Evolutionary conservation across 1,140 invertebrate species (phyloP), one percentile per base, ranked within the genome.

Genomic region (Eueides isabella): DNA sequence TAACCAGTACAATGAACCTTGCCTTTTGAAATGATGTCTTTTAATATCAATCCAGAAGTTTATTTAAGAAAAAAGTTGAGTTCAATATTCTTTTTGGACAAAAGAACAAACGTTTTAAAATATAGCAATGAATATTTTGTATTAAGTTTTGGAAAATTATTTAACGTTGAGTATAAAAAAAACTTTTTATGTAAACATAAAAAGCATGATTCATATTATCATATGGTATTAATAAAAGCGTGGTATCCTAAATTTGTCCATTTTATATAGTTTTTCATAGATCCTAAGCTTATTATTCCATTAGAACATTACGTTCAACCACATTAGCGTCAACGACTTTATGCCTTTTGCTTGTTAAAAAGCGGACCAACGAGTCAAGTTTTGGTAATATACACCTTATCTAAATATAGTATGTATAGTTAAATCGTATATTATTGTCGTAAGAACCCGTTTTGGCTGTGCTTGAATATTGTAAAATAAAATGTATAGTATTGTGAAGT

Each of bases 311-410:
- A 65, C 31, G 67, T 77, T 74, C 63, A 74, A 70, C 71, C 75
- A 72, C 30, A 71, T 64, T 72, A 61, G 71, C 67, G 63, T 76
- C 74, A 63, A 65, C 78, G 78, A 86, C 72, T 82, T 68, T 78
- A 80, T 86, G 88, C 87, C 87, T 90, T 88, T 87, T 88, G 89
- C 90, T 92, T 91, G 67, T 83, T 85, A 29, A 85, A 85, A 84
- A 84, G 91, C 82, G 91, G 91, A 92, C 91, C 91, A 92, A 92
- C 33, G 87, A 84, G 88, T 91, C 89, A 89, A 91, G 85, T 85
- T 86, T 90, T 90, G 74, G 74, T 76, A 76, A 64, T 76, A 71
- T 71, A 71, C 67, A 76, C 74, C 74, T 72, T 73, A 77, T 73
- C 67, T 72, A 77, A 55, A 55, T 61, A 68, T 70, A 69, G n/a